A percentile compares a stretch with the other conserved stretches of the same genome.
phyloP scores from a whole-genome alignment of 2,888 invertebrate genomes.

The Enchytraeus crypticus region DNA sequence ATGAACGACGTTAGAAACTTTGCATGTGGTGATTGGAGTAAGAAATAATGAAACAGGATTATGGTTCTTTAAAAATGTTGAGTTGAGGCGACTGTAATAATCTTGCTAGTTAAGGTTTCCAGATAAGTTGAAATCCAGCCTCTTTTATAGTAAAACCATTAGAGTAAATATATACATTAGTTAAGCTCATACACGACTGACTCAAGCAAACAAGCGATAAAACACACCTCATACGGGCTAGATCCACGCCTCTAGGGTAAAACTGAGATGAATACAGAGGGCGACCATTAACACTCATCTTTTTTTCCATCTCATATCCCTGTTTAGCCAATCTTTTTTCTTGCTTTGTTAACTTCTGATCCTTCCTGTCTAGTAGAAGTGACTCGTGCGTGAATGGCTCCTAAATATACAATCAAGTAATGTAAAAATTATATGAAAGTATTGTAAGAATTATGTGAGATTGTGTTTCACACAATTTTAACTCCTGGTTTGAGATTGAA shows the following conservation, averaged over 20 bases:
- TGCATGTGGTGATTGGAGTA: too few species aligned
- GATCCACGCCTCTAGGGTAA: neutral
- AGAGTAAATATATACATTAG: too few species aligned
- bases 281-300: slow-evolving; percentile 46
- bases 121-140: too few species aligned
- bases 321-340: slow-evolving; percentile 87
- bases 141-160: too few species aligned
- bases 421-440: neutral
- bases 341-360: slow-evolving; percentile 82
- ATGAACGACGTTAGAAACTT: too few species aligned
- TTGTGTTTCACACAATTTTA: neutral
- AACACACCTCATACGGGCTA: neutral
- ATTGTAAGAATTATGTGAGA: neutral
- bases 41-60: too few species aligned
- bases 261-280: slow-evolving; percentile 1
- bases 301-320: slow-evolving; percentile 87
- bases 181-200: too few species aligned
- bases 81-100: too few species aligned
- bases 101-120: too few species aligned
- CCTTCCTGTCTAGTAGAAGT: slow-evolving; percentile 82
- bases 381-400: slow-evolving; percentile 89
- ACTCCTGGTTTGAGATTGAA: neutral
- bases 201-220: neutral
- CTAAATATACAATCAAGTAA: slow-evolving; percentile 24
- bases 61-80: too few species aligned